These are phyloP conservation scores for Glossosoma conforme DNA, from an alignment of 1,140 invertebrate species.

Conservation along the genomic window DNA sequence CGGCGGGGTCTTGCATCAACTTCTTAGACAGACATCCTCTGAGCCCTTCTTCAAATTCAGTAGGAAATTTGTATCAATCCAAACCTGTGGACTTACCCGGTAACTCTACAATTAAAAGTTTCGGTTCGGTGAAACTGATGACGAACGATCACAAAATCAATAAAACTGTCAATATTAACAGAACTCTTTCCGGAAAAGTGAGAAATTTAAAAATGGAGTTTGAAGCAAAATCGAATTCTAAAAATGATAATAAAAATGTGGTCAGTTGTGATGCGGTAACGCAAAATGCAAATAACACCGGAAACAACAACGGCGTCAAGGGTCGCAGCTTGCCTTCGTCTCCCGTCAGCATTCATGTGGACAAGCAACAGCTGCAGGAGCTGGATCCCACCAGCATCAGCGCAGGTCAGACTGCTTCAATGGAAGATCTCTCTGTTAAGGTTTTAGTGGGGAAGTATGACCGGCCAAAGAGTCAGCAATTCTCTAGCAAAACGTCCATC, in stretches of 20 bases:
- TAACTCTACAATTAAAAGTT: conserved; percentile 11
- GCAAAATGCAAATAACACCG: conserved; percentile 19
- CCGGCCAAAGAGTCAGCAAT: conserved; percentile 34
- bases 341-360: conserved; percentile 50
- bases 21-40: conserved; percentile 12
- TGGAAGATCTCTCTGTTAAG: conserved; percentile 68
- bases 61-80: conserved; percentile 19
- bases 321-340: conserved; percentile 54
- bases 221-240: conserved; percentile 65
- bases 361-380: conserved; percentile 22
- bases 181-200: conserved; percentile 60
- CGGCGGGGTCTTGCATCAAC: conserved; percentile 52
- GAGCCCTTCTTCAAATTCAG: conserved; percentile 12
- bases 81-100: conserved; percentile 4
- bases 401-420: conserved; percentile 25
- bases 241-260: conserved; percentile 29
- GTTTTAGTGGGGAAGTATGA: conserved; percentile 69
- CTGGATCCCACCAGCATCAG: conserved; percentile 34
- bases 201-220: conserved; percentile 81
- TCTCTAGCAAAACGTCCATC: conserved; percentile 43
- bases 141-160: conserved; percentile 29
- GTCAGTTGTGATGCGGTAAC: conserved; percentile 19
- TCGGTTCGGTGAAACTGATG: conserved; percentile 22
- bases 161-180: conserved; percentile 18
- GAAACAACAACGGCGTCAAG: conserved; percentile 31